These are phyloP conservation scores for Diplodus sargus DNA, from an alignment of 2,797 vertebrate genomes.

Conservation along the genomic window DNA sequence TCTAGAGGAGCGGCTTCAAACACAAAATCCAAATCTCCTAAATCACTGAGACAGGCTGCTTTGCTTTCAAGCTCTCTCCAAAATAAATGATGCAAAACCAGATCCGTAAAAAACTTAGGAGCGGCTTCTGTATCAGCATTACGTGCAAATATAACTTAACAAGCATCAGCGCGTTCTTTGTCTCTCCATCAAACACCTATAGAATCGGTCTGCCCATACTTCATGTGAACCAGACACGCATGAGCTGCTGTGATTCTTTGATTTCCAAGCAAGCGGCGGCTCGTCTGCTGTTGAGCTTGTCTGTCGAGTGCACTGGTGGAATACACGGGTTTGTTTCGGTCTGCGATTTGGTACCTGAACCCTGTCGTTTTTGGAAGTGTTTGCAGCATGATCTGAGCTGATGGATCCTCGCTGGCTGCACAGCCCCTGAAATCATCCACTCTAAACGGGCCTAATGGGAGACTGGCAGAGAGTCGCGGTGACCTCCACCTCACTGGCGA, in stretches of 20 bases:
- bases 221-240: neutral
- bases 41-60: constrained; percentile 62
- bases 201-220: neutral
- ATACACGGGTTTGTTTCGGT: too few relatives aligned
- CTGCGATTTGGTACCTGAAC: too few relatives aligned
- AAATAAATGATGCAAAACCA: constrained; percentile 34
- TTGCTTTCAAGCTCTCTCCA: constrained; percentile 61
- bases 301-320: neutral
- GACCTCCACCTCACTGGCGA: neutral
- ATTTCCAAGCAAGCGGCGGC: neutral
- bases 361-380: too few relatives aligned
- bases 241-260: neutral
- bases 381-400: neutral
- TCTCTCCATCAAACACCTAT: neutral
- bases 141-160: constrained; percentile 12
- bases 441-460: neutral
- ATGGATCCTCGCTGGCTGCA: neutral
- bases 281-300: too few relatives aligned
- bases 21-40: constrained; percentile 70
- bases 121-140: neutral
- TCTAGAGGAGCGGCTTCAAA: constrained; percentile 72
- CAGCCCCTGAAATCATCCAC: neutral
- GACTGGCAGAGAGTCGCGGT: neutral
- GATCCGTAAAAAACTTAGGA: neutral
- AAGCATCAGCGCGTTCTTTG: neutral